Conservation (phyloP, 2,113 vertebrate species). For the Tyrannus savana region DNA sequence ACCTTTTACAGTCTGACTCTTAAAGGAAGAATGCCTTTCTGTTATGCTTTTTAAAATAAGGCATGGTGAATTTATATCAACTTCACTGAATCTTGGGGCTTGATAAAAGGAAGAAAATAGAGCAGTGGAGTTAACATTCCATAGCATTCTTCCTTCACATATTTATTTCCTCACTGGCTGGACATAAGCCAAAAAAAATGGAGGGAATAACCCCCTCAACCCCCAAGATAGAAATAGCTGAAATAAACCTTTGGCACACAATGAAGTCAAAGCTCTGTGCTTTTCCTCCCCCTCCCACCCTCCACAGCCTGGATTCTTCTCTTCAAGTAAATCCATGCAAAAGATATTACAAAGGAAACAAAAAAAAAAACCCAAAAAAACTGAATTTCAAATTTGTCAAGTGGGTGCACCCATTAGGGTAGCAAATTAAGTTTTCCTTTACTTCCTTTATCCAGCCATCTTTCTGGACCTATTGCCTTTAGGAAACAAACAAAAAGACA, state of each 20-base stretch:
- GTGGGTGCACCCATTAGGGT: not conserved
- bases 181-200: constrained; percentile 30
- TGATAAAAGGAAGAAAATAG: constrained; percentile 76
- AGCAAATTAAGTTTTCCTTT: not conserved
- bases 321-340: constrained; percentile 1
- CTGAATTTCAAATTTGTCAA: constrained; percentile 6
- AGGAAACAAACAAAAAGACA: not conserved
- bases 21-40: constrained; percentile 75
- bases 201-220: not conserved
- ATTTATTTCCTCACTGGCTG: constrained; percentile 77
- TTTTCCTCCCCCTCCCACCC: not conserved
- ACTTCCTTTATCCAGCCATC: not conserved
- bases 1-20: constrained; percentile 76
- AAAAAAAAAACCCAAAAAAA: not conserved
- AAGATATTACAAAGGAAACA: not conserved
- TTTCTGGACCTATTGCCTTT: not conserved
- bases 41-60: constrained; percentile 75
- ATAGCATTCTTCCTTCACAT: constrained; percentile 74
- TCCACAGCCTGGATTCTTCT: not conserved
- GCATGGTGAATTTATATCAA: constrained; percentile 80
- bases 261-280: not conserved
- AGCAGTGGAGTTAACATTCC: constrained; percentile 76
- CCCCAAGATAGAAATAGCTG: not conserved
- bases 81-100: constrained; percentile 75
- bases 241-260: constrained; percentile 24